These are phyloP conservation scores for Pseudomyrmex gracilis DNA, from an alignment of 1,140 invertebrate species.

Conservation along the genomic window DNA sequence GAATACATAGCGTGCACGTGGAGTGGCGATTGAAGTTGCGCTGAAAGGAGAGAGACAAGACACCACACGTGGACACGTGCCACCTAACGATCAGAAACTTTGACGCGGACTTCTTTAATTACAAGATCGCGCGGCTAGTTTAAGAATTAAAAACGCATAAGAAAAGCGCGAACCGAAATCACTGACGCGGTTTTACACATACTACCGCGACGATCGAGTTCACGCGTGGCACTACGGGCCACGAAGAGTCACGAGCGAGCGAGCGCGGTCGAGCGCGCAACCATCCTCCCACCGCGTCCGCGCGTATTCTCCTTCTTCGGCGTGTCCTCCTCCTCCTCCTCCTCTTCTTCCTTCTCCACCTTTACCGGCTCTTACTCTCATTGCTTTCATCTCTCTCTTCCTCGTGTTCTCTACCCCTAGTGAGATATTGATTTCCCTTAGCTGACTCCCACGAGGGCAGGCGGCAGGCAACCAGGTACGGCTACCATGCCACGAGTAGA, in stretches of 20 bases:
- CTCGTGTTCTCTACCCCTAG: conserved; percentile 80
- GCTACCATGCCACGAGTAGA: conserved; percentile 72
- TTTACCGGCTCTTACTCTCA: conserved; percentile 65
- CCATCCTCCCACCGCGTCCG: conserved; percentile 42
- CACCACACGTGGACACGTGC: conserved; percentile 67
- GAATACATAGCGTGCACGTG: conserved; percentile 63
- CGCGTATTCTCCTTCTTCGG: conserved; percentile 44
- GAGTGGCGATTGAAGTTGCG: conserved; percentile 51
- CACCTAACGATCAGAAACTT: conserved; percentile 49
- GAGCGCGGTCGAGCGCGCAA: conserved; percentile 67
- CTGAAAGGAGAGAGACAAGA: conserved; percentile 34
- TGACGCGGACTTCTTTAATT: conserved; percentile 44
- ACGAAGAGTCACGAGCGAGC: conserved; percentile 58
- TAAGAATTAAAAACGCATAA: conserved; percentile 1
- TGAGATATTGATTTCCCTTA: conserved; percentile 86
- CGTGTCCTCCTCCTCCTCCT: conserved; percentile 34
- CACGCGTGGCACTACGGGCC: conserved; percentile 74
- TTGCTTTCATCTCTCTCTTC: conserved; percentile 64
- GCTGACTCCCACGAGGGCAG: conserved; percentile 84
- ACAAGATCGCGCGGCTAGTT: conserved; percentile 42
- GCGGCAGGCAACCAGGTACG: conserved; percentile 79
- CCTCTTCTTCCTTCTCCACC: conserved; percentile 49
- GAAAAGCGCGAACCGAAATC: conserved; percentile 12
- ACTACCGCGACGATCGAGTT: conserved; percentile 67
- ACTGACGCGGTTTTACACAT: conserved; percentile 61